phyloP scores from a whole-genome alignment of 2,888 invertebrate species.

The Piscicola geometra region DNA sequence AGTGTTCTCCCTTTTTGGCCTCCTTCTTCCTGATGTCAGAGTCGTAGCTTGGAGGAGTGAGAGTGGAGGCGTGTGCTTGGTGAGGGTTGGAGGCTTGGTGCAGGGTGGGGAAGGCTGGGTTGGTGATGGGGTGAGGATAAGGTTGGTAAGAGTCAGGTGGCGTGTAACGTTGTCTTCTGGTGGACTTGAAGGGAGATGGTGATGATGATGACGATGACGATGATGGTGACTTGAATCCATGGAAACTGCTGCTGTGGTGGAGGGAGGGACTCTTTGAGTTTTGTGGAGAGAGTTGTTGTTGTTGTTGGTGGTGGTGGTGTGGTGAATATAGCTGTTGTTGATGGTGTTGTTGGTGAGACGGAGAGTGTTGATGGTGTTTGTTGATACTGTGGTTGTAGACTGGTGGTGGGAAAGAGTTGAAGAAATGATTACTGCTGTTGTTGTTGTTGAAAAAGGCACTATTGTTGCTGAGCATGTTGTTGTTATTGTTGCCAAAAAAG shows the following conservation, averaged over 20 bases:
- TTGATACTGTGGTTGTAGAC: neutral
- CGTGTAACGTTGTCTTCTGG: constrained; percentile 27
- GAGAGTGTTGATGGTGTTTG: neutral
- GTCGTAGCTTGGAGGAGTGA: neutral
- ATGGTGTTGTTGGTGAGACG: neutral
- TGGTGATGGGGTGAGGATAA: constrained; percentile 13
- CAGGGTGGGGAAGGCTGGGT: too few species aligned
- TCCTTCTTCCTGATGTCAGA: neutral
- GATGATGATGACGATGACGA: constrained; percentile 17
- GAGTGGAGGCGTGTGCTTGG: neutral
- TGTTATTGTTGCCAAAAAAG: neutral
- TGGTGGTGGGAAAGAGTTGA: neutral
- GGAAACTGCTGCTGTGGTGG: constrained; percentile 32
- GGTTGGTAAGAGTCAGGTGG: constrained; percentile 33
- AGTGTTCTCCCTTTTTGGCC: neutral
- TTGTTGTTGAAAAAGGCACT: neutral
- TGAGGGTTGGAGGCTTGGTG: too few species aligned
- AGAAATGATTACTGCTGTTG: neutral
- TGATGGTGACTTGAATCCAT: constrained; percentile 14
- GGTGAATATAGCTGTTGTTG: constrained; percentile 13
- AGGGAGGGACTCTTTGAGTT: constrained; percentile 9
- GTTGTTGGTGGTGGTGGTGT: neutral
- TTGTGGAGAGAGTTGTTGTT: neutral
- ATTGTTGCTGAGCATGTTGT: neutral
- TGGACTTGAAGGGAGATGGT: constrained; percentile 26